phyloP scores from a whole-genome alignment of 2,888 invertebrate species.

The Trissoscelio sp. region DNA sequence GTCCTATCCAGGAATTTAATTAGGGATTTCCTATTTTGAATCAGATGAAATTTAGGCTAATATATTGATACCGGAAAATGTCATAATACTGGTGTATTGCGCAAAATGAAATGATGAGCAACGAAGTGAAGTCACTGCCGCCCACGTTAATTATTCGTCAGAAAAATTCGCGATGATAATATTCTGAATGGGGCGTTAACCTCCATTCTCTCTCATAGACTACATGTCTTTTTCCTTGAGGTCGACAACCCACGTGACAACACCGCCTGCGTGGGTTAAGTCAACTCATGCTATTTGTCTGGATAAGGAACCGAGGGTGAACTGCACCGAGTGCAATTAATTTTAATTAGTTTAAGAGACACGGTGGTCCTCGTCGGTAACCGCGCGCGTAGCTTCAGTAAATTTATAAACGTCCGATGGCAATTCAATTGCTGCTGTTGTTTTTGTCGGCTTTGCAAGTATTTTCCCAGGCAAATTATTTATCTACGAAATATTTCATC shows the following conservation, averaged over 20 bases:
- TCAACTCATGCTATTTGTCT: conserved; percentile 40
- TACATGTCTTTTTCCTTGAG: conserved; percentile 57
- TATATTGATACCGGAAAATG: conserved; percentile 53
- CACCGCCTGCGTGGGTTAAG: conserved; percentile 51
- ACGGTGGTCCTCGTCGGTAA: not conserved
- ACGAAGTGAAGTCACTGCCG: conserved; percentile 64
- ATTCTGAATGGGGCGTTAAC: conserved; percentile 58
- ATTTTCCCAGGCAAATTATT: conserved; percentile 26
- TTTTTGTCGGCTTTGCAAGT: not conserved
- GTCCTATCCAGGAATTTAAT: no score
- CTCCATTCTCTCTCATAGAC: conserved; percentile 58
- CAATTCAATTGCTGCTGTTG: not conserved
- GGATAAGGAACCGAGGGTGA: conserved; percentile 34
- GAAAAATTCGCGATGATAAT: conserved; percentile 51
- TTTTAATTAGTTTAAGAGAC: conserved; percentile 31
- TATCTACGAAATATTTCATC: conserved; percentile 6
- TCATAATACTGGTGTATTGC: conserved; percentile 35
- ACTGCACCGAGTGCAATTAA: conserved; percentile 27
- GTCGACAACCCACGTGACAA: conserved; percentile 63
- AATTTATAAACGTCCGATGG: not conserved
- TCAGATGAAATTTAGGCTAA: no score
- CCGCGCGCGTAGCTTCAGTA: not conserved
- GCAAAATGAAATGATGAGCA: conserved; percentile 54
- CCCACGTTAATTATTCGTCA: conserved; percentile 58
- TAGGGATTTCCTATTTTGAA: no score